Evolutionary conservation across 2,888 invertebrate genomes (phyloP).

Genomic region (Clitarchus hookeri): DNA sequence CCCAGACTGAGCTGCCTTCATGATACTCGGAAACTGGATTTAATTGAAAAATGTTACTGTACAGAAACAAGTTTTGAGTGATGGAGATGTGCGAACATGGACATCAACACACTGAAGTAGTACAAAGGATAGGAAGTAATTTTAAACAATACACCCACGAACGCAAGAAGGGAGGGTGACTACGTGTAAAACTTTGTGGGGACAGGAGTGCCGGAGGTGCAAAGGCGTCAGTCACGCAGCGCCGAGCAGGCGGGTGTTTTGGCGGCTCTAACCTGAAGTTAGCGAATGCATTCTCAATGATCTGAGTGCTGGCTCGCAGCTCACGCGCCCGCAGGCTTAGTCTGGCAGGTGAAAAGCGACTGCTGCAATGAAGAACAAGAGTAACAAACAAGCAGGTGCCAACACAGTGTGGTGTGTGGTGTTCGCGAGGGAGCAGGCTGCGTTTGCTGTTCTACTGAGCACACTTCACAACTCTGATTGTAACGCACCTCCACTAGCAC

Average conservation of each 20-base stretch:
- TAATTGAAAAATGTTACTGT: too few relatives aligned
- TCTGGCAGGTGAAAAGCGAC: conserved; percentile 83
- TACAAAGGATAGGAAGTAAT: background rate
- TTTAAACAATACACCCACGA: background rate
- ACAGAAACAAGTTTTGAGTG: too few relatives aligned
- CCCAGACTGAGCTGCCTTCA: too few relatives aligned
- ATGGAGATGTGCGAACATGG: too few relatives aligned
- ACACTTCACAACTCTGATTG: background rate
- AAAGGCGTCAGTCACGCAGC: background rate
- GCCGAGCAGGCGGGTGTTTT: background rate
- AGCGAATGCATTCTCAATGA: conserved; percentile 72
- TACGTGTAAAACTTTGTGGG: too few relatives aligned
- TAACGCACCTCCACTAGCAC: too few relatives aligned
- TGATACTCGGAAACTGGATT: too few relatives aligned
- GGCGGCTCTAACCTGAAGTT: conserved; percentile 71
- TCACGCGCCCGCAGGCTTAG: conserved; percentile 81
- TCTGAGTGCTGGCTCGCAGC: conserved; percentile 76
- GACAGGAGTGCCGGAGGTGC: background rate
- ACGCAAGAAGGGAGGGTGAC: too few relatives aligned
- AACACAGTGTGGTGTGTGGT: background rate
- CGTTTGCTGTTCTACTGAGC: background rate
- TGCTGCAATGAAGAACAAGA: conserved; percentile 61
- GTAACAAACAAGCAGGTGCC: background rate
- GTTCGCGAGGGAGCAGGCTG: background rate
- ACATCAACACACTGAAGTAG: too few relatives aligned